Conservation (phyloP, 2,797 vertebrate species). For the Sebastiscus tertius region DNA sequence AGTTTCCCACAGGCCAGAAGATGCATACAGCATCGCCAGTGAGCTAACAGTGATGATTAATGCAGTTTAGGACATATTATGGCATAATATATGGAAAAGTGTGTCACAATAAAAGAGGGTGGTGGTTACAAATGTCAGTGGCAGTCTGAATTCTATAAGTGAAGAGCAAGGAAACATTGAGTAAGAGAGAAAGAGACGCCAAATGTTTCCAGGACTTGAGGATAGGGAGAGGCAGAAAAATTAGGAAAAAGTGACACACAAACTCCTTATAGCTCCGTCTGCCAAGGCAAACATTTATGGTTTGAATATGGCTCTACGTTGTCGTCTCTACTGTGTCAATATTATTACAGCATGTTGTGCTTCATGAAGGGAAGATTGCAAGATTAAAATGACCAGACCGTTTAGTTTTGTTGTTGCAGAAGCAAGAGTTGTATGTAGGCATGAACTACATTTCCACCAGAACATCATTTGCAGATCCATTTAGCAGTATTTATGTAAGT, state of each 20-base stretch:
- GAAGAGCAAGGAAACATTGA: not conserved
- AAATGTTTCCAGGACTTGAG: not conserved
- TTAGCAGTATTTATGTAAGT: not conserved
- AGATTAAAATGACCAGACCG: not conserved
- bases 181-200: not conserved
- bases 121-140: slow-evolving; percentile 7
- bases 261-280: not conserved
- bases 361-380: not conserved
- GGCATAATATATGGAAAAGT: slow-evolving; percentile 13
- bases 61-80: slow-evolving; percentile 5
- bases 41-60: slow-evolving; percentile 36
- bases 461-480: not conserved
- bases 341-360: not conserved
- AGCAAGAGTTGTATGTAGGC: not conserved
- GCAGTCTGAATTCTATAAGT: not conserved
- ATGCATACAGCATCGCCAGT: slow-evolving; percentile 31
- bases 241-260: not conserved
- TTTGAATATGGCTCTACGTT: not conserved
- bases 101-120: not conserved
- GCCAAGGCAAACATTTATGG: not conserved
- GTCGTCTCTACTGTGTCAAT: not conserved
- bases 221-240: not conserved
- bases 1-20: slow-evolving; percentile 28
- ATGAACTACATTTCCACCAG: not conserved
- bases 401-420: not conserved